Base-by-base conservation (phyloP, 2,888 invertebrate species). In the Melanargia galathea region DNA sequence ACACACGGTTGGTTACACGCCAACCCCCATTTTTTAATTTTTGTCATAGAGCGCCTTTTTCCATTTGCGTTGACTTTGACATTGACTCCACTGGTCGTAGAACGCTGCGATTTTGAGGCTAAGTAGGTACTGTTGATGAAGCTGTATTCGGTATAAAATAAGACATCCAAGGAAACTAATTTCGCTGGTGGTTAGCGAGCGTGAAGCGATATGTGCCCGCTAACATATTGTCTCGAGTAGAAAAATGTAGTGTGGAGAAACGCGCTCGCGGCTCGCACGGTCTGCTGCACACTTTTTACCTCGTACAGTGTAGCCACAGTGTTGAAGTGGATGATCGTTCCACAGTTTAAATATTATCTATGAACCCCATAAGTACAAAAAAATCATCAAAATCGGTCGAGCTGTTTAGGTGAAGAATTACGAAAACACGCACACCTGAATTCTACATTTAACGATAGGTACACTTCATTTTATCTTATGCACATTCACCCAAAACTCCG, bases 241-340 rank as follows among this genome's bases (percentile, higher is more conserved):
- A 89, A 88, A 81, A 83, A 88, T 87, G 88, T 81, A 77, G 77
- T 75, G 84, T 80, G 84, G 90, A 84, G 90, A 90, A 90, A 91
- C 87, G 86, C 84, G 83, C 82, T 82, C 84, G 84, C 79, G 77
- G 80, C 74, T 70, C 67, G 70, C 78, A 86, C 83, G 89, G 78
- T 88, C 75, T 75, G 84, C 67, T 85, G 87, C 72, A 60, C 77
- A 77, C 79, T 76, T 86, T 87, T 87, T 87, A 66, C 24, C 7
- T 20, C 73, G 73, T 71, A 40, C 55, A 65, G 60, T 60, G 70
- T 43, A 65, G 73, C 60, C 51, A 46, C 54, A 66, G 55, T 70
- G 69, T 38, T 18, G 62, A 67, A 68, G 68, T 10, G 58, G 13
- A 43, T 43, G 35, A 35, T 13, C 30, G 46, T 20, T 13, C 52